Percentiles rank a stretch among this genome's conserved stretches.
Conservation (phyloP, 2,888 invertebrate species). For the Hemistola chrysoprasaria region DNA sequence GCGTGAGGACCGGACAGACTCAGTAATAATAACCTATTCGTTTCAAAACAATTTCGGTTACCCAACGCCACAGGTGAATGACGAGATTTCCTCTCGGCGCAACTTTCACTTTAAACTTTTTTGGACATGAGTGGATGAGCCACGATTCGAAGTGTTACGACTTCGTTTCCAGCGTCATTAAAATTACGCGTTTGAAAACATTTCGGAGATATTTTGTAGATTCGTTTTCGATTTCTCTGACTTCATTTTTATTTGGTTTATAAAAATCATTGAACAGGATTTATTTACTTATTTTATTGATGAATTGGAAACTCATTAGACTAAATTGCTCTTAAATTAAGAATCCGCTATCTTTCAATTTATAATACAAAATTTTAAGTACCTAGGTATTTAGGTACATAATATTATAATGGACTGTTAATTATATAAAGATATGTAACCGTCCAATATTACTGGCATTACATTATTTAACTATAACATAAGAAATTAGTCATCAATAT, state of each 20-base stretch:
- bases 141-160: slow-evolving; percentile 29
- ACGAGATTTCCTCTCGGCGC: slow-evolving; percentile 64
- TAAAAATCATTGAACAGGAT: slow-evolving; percentile 6
- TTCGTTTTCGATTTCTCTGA: slow-evolving; percentile 29
- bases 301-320: too few species aligned
- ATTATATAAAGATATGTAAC: too few species aligned
- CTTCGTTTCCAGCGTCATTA: slow-evolving; percentile 33
- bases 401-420: too few species aligned
- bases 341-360: too few species aligned
- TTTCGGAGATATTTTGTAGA: slow-evolving; percentile 19
- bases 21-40: slow-evolving; percentile 43
- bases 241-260: not conserved
- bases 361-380: too few species aligned
- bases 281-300: too few species aligned
- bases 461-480: too few species aligned
- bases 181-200: slow-evolving; percentile 26
- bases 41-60: slow-evolving; percentile 65
- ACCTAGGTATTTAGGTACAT: too few species aligned
- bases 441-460: too few species aligned
- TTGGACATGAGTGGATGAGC: slow-evolving; percentile 49
- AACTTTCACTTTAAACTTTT: slow-evolving; percentile 77
- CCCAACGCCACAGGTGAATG: slow-evolving; percentile 59
- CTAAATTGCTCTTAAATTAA: too few species aligned
- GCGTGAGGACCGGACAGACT: slow-evolving; percentile 27
- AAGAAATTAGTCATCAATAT: too few species aligned